Conservation (phyloP, 2,113 vertebrate species). For the Gavialis gangeticus region DNA sequence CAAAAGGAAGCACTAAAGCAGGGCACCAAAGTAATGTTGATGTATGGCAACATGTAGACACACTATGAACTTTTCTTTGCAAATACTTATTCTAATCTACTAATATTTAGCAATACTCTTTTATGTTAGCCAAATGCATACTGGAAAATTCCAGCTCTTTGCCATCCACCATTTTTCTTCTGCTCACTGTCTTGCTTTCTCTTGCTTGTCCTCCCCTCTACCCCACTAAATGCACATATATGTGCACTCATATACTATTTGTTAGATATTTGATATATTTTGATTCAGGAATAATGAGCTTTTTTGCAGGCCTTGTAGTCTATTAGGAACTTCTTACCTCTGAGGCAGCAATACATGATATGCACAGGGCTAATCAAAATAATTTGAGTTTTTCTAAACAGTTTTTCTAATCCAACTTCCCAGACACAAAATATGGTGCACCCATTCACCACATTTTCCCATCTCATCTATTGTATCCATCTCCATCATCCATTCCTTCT, state of each 20-base stretch:
- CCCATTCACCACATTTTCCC: slow-evolving; percentile 1
- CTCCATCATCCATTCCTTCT: neutral
- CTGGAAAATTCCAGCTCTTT: too few relatives aligned
- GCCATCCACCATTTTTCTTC: too few relatives aligned
- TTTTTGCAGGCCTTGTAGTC: neutral
- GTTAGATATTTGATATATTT: too few relatives aligned
- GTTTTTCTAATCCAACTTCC: slow-evolving; percentile 1
- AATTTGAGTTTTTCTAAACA: neutral
- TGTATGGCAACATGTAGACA: too few relatives aligned
- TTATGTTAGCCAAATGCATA: neutral
- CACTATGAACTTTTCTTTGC: too few relatives aligned
- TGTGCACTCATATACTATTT: too few relatives aligned
- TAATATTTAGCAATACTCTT: neutral
- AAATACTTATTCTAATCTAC: neutral
- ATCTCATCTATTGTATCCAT: neutral
- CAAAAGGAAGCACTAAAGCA: too few relatives aligned
- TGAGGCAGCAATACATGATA: neutral
- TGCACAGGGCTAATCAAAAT: neutral
- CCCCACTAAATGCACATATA: too few relatives aligned
- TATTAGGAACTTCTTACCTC: neutral
- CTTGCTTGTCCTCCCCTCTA: too few relatives aligned
- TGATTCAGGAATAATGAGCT: too few relatives aligned
- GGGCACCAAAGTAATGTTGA: too few relatives aligned
- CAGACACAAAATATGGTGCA: neutral
- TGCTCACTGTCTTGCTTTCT: too few relatives aligned